A percentile compares a stretch with the other conserved stretches of the same genome.
These are phyloP conservation scores for Talpa occidentalis DNA, from an alignment of 2,113 vertebrate genomes.

Conservation along the genomic window DNA sequence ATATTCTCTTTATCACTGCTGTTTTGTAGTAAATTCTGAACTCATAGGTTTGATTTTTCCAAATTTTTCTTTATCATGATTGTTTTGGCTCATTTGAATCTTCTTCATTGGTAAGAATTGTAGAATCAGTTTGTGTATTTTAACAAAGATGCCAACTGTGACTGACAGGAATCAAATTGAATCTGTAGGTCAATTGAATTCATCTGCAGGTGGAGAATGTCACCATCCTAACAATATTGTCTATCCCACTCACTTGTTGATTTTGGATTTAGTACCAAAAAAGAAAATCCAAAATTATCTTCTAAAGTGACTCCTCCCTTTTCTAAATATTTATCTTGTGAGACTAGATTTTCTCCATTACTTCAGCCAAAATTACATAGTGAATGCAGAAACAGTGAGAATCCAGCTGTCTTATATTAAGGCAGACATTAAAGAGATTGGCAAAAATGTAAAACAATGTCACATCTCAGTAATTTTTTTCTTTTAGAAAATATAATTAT, in stretches of 20 bases:
- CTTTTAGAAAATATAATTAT: background rate
- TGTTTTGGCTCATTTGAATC: background rate
- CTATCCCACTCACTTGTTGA: background rate
- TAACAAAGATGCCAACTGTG: background rate
- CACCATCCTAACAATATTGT: background rate
- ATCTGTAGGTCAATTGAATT: background rate
- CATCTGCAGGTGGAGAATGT: background rate
- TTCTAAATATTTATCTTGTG: background rate
- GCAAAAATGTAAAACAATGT: background rate
- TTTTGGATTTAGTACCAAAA: background rate
- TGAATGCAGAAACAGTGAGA: background rate
- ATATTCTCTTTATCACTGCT: background rate
- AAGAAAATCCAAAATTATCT: background rate
- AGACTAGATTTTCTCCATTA: background rate
- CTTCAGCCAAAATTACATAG: background rate
- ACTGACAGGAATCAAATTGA: background rate
- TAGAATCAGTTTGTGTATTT: background rate
- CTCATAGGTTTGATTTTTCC: background rate
- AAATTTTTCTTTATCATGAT: background rate
- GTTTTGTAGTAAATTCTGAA: background rate
- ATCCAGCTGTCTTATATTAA: background rate
- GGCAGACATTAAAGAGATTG: background rate
- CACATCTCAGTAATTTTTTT: background rate
- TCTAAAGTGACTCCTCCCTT: background rate
- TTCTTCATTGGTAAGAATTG: background rate